These are phyloP conservation scores for Cyprinodon diabolis DNA, from an alignment of 2,797 vertebrate genomes.

Conservation along the genomic window DNA sequence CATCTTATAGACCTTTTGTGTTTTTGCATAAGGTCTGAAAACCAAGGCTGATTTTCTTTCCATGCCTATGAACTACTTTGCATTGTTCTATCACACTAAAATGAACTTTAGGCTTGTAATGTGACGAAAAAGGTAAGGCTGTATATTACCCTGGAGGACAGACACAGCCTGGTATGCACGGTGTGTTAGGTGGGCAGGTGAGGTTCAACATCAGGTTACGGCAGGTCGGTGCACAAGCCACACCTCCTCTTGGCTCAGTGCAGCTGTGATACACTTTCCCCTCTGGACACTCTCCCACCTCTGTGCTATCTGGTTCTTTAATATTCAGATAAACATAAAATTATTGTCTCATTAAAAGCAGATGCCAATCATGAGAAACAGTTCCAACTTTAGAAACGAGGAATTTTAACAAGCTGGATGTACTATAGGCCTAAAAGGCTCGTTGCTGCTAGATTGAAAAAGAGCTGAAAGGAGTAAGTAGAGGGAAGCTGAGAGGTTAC, in stretches of 20 bases:
- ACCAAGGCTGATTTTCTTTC: not conserved
- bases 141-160: slow-evolving; percentile 89
- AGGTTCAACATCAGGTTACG: slow-evolving; percentile 97
- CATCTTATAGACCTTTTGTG: not conserved
- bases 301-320: slow-evolving; percentile 81
- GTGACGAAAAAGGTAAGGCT: not conserved
- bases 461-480: slow-evolving; percentile 38
- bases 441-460: slow-evolving; percentile 62
- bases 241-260: slow-evolving; percentile 86
- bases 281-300: slow-evolving; percentile 86
- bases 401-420: slow-evolving; percentile 59
- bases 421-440: slow-evolving; percentile 51
- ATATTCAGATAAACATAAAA: slow-evolving; percentile 4
- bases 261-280: slow-evolving; percentile 97
- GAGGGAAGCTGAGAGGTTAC: slow-evolving; percentile 58
- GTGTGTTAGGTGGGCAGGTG: slow-evolving; percentile 91
- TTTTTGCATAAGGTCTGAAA: not conserved
- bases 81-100: not conserved
- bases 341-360: slow-evolving; percentile 39
- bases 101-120: not conserved
- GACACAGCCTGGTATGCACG: slow-evolving; percentile 93
- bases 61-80: not conserved
- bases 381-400: slow-evolving; percentile 54
- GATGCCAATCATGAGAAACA: slow-evolving; percentile 61
- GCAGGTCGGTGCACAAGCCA: slow-evolving; percentile 93